Evolutionary conservation across 1,140 invertebrate species (phyloP).

Genomic region (Brachionus plicatilis): DNA sequence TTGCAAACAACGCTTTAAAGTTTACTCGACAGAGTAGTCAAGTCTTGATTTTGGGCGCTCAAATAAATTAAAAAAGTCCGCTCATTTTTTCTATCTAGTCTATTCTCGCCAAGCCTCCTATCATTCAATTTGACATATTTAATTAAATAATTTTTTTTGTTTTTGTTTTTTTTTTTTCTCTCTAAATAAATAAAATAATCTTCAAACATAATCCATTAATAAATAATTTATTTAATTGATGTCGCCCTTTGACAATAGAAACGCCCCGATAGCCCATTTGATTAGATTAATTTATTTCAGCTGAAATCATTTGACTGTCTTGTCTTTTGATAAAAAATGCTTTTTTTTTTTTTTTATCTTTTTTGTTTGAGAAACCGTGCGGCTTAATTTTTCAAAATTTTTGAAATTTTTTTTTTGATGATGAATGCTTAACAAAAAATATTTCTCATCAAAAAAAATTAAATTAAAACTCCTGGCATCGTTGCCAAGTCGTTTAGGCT

Average conservation of each 20-base stretch:
- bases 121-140: background rate
- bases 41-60: background rate
- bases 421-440: too few relatives aligned
- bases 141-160: background rate
- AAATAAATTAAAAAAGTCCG: background rate
- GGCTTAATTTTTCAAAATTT: too few relatives aligned
- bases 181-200: background rate
- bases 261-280: background rate
- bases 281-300: background rate
- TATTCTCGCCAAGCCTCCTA: background rate
- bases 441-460: too few relatives aligned
- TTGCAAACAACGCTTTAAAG: background rate
- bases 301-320: background rate
- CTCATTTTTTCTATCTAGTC: background rate
- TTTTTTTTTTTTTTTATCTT: background rate
- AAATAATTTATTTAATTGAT: background rate
- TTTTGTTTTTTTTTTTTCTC: background rate
- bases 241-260: background rate
- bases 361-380: background rate
- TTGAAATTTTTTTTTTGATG: too few relatives aligned
- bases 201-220: background rate
- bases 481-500: too few relatives aligned
- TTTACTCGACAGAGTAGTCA: background rate
- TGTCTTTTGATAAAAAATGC: background rate
- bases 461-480: too few relatives aligned